Evolutionary conservation across 2,888 invertebrate genomes (phyloP).

Genomic region (Cepaea hortensis): DNA sequence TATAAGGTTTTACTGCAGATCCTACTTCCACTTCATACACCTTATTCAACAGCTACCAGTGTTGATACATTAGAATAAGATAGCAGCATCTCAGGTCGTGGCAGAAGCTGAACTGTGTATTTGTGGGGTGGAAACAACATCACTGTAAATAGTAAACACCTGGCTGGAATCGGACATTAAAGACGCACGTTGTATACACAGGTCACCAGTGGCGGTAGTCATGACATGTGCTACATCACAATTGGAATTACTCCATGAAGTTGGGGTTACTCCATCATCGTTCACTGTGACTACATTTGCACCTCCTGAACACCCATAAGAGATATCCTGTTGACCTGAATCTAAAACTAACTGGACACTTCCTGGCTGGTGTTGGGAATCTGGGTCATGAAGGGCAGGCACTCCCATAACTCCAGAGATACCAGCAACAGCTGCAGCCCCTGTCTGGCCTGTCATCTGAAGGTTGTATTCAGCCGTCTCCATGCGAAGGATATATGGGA

Average conservation of each 20-base stretch:
- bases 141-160: slow-evolving; percentile 43
- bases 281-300: slow-evolving; percentile 4
- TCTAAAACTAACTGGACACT: slow-evolving; percentile 40
- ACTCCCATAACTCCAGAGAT: slow-evolving; percentile 41
- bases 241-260: neutral
- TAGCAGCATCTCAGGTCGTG: slow-evolving; percentile 2
- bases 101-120: slow-evolving; percentile 35
- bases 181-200: slow-evolving; percentile 37
- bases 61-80: neutral
- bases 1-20: neutral
- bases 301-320: neutral
- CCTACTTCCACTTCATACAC: neutral
- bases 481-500: slow-evolving; percentile 90
- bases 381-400: slow-evolving; percentile 47
- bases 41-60: neutral
- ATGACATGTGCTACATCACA: neutral
- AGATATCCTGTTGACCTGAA: slow-evolving; percentile 27
- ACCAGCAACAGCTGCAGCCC: slow-evolving; percentile 42
- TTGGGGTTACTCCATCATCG: neutral
- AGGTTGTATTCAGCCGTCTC: slow-evolving; percentile 75
- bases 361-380: slow-evolving; percentile 41
- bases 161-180: slow-evolving; percentile 41
- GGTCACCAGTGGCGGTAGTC: neutral
- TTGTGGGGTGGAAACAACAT: neutral
- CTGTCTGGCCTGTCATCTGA: slow-evolving; percentile 66